These are phyloP conservation scores for Parnassius apollo DNA, from an alignment of 2,888 invertebrate genomes.

Conservation along the genomic window DNA sequence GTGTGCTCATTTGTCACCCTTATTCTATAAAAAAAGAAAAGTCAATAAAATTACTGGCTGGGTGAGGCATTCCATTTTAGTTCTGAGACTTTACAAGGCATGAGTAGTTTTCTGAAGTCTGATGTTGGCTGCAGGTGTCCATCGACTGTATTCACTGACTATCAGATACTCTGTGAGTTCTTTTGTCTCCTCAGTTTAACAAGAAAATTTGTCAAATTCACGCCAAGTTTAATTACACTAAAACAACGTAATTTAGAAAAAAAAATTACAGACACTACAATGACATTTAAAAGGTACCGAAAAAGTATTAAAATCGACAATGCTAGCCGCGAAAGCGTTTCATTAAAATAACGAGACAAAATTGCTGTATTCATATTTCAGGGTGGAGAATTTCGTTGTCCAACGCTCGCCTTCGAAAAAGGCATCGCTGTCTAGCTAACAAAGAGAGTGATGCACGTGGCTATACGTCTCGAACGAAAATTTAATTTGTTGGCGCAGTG, in stretches of 20 bases:
- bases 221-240: constrained; percentile 13
- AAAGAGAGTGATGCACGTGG: constrained; percentile 58
- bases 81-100: no score
- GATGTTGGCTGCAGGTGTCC: no score
- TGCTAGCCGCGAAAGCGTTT: constrained; percentile 29
- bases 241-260: constrained; percentile 8
- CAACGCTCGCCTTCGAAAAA: constrained; percentile 49
- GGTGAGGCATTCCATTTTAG: no score
- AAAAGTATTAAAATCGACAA: constrained; percentile 34
- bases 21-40: no score
- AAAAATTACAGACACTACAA: constrained; percentile 9
- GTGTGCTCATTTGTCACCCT: no score
- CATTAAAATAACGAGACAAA: constrained; percentile 32
- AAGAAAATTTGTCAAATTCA: not conserved
- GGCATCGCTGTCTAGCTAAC: constrained; percentile 57
- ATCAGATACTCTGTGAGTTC: no score
- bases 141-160: no score
- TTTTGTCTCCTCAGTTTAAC: no score
- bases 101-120: no score
- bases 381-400: constrained; percentile 40
- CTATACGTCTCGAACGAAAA: constrained; percentile 70
- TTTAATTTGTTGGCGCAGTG: constrained; percentile 62
- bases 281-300: constrained; percentile 28
- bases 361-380: constrained; percentile 41
- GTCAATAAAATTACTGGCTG: no score